Conservation (phyloP, 2,888 invertebrate genomes). For the Physocephala rufipes region DNA sequence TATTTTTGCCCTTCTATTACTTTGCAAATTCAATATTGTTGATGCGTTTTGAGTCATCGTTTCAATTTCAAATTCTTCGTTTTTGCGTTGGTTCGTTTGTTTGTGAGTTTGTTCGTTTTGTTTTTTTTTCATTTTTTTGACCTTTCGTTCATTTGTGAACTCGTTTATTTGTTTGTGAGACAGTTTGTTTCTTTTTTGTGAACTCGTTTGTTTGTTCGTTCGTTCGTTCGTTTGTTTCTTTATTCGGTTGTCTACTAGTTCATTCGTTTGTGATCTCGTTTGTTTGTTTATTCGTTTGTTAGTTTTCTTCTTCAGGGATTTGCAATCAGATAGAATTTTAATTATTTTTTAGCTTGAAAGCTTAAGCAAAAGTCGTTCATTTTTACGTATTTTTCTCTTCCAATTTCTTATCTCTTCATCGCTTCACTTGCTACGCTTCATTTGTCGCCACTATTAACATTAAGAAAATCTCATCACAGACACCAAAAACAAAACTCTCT, state of each 20-base stretch:
- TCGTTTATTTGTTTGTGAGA: too few relatives aligned
- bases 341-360: background rate
- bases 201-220: background rate
- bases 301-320: background rate
- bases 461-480: background rate
- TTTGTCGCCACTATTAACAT: background rate
- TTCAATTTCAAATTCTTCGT: background rate
- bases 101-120: too few relatives aligned
- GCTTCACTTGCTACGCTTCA: slow-evolving; percentile 2
- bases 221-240: background rate
- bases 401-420: background rate
- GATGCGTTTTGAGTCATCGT: too few relatives aligned
- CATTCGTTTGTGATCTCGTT: background rate
- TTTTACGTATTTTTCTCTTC: background rate
- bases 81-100: too few relatives aligned
- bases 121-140: too few relatives aligned
- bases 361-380: background rate
- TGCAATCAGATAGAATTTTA: background rate
- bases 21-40: background rate
- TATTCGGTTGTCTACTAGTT: background rate
- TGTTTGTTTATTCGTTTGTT: background rate
- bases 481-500: background rate
- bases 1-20: background rate
- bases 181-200: too few relatives aligned
- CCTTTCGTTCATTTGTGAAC: background rate